These are phyloP conservation scores for Balearica regulorum DNA, from an alignment of 2,797 vertebrate species.

Conservation along the genomic window DNA sequence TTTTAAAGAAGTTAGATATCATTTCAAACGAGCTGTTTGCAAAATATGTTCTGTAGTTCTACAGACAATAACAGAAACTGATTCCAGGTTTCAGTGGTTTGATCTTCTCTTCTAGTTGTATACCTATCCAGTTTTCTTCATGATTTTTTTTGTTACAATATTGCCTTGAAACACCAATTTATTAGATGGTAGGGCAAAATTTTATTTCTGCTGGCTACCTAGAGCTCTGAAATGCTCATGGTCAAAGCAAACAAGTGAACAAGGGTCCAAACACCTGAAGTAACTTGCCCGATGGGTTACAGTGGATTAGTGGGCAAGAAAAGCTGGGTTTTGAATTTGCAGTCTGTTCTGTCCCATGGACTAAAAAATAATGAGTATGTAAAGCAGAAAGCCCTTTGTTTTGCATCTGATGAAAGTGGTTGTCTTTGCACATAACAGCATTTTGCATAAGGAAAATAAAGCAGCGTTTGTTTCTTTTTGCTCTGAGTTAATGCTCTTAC, in stretches of 20 bases:
- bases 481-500: not conserved
- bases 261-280: not conserved
- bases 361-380: not conserved
- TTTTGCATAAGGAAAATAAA: slow-evolving; percentile 7
- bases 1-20: not conserved
- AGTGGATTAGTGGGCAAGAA: not conserved
- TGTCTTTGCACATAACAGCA: not conserved
- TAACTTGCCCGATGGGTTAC: not conserved
- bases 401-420: not conserved
- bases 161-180: not conserved
- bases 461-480: not conserved
- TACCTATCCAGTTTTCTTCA: not conserved
- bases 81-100: not conserved
- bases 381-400: not conserved
- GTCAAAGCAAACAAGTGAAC: not conserved
- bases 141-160: not conserved
- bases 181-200: not conserved
- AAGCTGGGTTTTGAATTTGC: not conserved
- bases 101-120: not conserved
- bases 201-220: not conserved
- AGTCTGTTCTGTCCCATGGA: not conserved
- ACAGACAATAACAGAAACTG: not conserved
- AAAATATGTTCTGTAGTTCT: not conserved
- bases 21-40: not conserved
- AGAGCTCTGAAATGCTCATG: not conserved